phyloP scores from a whole-genome alignment of 2,888 invertebrate species.

The Morinoia aosen region DNA sequence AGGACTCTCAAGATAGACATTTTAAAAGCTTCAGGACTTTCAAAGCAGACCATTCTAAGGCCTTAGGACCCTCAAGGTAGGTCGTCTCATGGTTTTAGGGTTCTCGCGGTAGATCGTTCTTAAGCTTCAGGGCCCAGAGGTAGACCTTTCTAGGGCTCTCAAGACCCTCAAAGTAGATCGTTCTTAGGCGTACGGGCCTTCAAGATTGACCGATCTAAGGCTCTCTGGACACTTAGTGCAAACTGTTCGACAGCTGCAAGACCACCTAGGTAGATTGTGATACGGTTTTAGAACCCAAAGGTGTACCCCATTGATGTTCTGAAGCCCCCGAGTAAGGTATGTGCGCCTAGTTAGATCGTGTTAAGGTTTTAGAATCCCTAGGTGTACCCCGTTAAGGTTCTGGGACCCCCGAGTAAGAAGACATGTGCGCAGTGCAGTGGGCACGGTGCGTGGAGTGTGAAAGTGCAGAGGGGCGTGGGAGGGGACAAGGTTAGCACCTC shows the following conservation, averaged over 20 bases:
- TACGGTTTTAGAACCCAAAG: background rate
- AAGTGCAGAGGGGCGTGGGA: conserved; percentile 42
- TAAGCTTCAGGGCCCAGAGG: background rate
- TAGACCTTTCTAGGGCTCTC: background rate
- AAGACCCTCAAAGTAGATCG: no score
- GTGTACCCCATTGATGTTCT: background rate
- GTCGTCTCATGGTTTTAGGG: background rate
- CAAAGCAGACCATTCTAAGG: background rate
- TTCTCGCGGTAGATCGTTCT: background rate
- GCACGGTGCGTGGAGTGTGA: conserved; percentile 1
- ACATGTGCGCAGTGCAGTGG: conserved; percentile 6
- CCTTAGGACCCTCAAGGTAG: background rate
- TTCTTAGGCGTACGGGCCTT: no score
- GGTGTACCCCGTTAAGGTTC: background rate
- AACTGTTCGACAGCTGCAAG: no score
- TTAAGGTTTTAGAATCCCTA: no score
- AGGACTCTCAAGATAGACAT: background rate
- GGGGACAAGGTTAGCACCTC: conserved; percentile 35
- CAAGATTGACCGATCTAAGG: no score
- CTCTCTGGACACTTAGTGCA: no score
- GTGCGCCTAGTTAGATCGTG: background rate
- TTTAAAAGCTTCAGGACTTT: background rate
- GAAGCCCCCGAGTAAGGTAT: background rate
- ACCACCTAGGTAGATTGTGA: no score
- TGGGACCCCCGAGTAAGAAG: background rate